Evolutionary conservation across 1,140 invertebrate species (phyloP).

Genomic region (Vanessa atalanta): DNA sequence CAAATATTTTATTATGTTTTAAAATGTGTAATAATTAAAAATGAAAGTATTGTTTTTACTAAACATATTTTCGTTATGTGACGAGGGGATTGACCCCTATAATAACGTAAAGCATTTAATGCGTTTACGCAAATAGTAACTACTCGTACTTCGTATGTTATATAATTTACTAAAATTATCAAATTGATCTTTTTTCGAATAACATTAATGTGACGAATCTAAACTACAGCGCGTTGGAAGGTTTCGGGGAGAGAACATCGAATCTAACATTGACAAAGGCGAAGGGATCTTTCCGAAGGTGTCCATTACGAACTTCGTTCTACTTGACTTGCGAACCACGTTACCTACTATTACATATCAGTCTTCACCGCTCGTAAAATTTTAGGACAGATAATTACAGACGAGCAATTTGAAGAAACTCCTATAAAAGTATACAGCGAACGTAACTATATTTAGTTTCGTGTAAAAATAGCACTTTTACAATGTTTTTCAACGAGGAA

Average conservation of each 20-base stretch:
- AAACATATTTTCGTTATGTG: constrained; percentile 50
- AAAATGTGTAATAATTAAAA: constrained; percentile 38
- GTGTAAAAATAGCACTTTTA: constrained; percentile 80
- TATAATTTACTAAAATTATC: constrained; percentile 70
- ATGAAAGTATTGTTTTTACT: constrained; percentile 45
- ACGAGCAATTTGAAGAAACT: constrained; percentile 69
- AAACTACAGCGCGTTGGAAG: constrained; percentile 66
- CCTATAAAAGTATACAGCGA: constrained; percentile 65
- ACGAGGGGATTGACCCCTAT: constrained; percentile 53
- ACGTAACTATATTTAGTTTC: constrained; percentile 52
- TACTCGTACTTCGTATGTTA: constrained; percentile 59
- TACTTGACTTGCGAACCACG: constrained; percentile 67
- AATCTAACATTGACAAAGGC: constrained; percentile 70
- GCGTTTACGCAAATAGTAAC: constrained; percentile 64
- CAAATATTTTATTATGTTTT: constrained; percentile 51
- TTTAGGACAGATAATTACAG: constrained; percentile 67
- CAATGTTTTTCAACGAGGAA: constrained; percentile 63
- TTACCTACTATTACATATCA: constrained; percentile 72
- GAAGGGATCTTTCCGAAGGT: constrained; percentile 40
- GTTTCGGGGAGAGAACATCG: constrained; percentile 67
- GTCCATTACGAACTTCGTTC: constrained; percentile 45
- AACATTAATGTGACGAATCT: constrained; percentile 73
- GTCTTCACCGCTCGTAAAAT: constrained; percentile 78
- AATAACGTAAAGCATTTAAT: constrained; percentile 71
- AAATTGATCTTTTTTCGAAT: constrained; percentile 67